Evolutionary conservation across 2,113 vertebrate species (phyloP), one percentile per base, ranked within the genome.

Genomic region (Neodontobutis hainanensis): DNA sequence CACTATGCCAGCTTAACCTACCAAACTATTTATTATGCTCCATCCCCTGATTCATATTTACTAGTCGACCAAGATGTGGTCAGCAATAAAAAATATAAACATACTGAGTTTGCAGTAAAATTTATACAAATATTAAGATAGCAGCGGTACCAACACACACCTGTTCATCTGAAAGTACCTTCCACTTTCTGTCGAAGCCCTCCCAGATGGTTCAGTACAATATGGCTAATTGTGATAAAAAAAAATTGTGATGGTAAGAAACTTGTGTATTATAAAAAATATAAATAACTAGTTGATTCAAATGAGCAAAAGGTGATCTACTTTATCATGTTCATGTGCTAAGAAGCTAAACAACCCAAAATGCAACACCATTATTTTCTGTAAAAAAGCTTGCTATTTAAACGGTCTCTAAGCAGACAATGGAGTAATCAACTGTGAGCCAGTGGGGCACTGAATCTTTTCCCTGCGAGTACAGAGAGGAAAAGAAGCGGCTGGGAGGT

Each of bases 401-500:
- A 38, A 55, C 14, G 12, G 6, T 55, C 52, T 55, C 65, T 61
- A 11, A 55, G 74, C 68, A 84, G 73, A 82, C 83, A 78, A 81
- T 82, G 68, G 77, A 76, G 79, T 87, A 81, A 88, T 89, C 82
- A 87, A 75, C 82, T 38, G 75, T 61, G 67, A 84, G 72, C 65
- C 82, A 62, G 73, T 74, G 77, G 80, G 83, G 68, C 70, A 59
- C 76, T 38, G 70, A 81, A 59, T 70, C 64, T 73, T 65, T 82
- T 82, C 12, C 77, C 79, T 87, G 76, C 76, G 80, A 72, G 76
- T 62, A 34, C 62, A 73, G 78, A 51, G 65, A 53, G 40, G 53
- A 36, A 58, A 34, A 7, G 27, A 48, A 34, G 77, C 15, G 15
- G 10, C 43, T 6, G 57, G 56, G 84, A 68, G 61, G 77, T 72